Base-by-base conservation (phyloP, 2,888 invertebrate species). In the Myathropa florea region DNA sequence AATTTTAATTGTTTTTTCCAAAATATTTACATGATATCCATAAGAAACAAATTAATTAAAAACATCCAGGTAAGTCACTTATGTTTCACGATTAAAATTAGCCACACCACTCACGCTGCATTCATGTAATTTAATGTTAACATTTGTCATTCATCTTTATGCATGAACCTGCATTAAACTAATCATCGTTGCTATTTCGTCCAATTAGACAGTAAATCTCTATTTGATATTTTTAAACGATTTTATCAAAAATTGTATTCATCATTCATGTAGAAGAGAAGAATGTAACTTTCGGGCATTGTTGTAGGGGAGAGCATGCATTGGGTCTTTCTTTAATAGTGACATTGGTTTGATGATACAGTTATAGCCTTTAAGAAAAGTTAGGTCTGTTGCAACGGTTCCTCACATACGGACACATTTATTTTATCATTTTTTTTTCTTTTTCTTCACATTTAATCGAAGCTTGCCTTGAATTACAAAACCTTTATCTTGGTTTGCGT, bases 11-110 rank as follows among this genome's bases (percentile, higher is more conserved):
- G 6, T 30, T 7, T 39, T 26, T 76, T 65, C 7, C 9, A 60
- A 64, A 67, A 64, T 75, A 71, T 61, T 86, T 86, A 79, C 79
- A 86, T 86, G 86, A 53, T 79, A 83, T 86, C 86, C 61, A 86
- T 86, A 78, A 73, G 83, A 71, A 86, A 86, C 23, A 86, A 79
- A 75, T 23, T 86, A 26, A 83, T 86, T 6, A 86, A 86, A 83
- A 86, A 86, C 86, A 79, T 86, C 36, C 86, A 86, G 79, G 86
- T 86, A 79, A 78, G 53, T 59, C 18, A 61, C 12, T 63, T 0
- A 55, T 18, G 26, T 53, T 6, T 3, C 46, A 21, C 39, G 39
- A 26, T 14, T 39, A 21, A 24, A 57, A 24, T 46, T 28, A 14
- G 14, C 24, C 28, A n/a, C 14, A 21, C 12, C n/a, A 2, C 14